These are phyloP conservation scores for Helicoverpa armigera DNA, from an alignment of 1,140 invertebrate species.

Conservation along the genomic window DNA sequence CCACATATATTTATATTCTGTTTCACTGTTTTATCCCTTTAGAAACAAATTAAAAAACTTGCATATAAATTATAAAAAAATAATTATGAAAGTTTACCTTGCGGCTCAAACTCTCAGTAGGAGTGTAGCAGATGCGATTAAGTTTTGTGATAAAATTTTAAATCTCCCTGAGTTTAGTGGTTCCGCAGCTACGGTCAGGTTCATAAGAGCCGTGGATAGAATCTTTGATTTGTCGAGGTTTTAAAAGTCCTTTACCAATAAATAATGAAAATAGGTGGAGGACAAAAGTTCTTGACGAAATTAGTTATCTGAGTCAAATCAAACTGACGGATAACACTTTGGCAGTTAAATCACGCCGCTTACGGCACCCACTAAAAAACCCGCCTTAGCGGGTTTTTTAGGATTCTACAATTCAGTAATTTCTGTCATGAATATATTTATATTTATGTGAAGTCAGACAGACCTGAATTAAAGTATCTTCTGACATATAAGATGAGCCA, in stretches of 20 bases:
- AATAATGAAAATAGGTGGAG: not conserved
- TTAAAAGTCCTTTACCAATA: constrained; percentile 16
- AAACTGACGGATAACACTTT: not conserved
- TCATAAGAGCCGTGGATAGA: constrained; percentile 1
- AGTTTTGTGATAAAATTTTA: constrained; percentile 3
- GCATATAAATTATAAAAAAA: constrained; percentile 12
- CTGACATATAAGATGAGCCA: constrained; percentile 5
- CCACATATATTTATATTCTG: too few relatives aligned
- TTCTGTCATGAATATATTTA: constrained; percentile 1
- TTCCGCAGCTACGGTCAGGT: constrained; percentile 1
- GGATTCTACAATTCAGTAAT: not conserved
- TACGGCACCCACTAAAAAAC: too few relatives aligned
- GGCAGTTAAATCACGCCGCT: not conserved
- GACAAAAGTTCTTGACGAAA: constrained; percentile 5
- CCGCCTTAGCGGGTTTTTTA: constrained; percentile 3
- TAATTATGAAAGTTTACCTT: not conserved
- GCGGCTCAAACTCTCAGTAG: constrained; percentile 3
- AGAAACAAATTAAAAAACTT: constrained; percentile 6
- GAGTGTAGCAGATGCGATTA: constrained; percentile 4
- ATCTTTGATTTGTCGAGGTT: not conserved
- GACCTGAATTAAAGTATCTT: constrained; percentile 2
- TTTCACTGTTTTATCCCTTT: too few relatives aligned
- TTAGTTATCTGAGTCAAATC: not conserved
- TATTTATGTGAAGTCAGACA: not conserved
- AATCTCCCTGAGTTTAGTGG: not conserved